Evolutionary conservation across 2,113 vertebrate genomes (phyloP).

Genomic region (Casuarius casuarius): DNA sequence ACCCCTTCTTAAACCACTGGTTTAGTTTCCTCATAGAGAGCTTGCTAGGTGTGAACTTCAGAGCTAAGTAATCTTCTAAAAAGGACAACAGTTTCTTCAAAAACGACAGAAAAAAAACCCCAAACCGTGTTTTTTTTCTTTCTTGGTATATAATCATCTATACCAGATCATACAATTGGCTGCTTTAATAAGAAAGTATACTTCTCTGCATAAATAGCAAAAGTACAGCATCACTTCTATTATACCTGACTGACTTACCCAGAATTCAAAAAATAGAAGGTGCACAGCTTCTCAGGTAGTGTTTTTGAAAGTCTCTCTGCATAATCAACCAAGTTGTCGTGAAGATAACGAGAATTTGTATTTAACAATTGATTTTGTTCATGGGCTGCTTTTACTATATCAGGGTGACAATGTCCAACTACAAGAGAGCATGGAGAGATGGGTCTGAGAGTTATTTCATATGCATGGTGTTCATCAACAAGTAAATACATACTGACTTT

Average conservation of each 20-base stretch:
- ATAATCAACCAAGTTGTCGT: constrained; percentile 90
- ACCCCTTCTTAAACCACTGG: not conserved
- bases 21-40: not conserved
- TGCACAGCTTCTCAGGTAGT: constrained; percentile 83
- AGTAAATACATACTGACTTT: not conserved
- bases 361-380: constrained; percentile 90
- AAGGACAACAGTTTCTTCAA: not conserved
- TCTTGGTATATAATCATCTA: not conserved
- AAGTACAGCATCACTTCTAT: not conserved
- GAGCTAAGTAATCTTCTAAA: not conserved
- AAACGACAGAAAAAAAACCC: not conserved
- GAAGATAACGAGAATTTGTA: constrained; percentile 90
- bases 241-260: constrained; percentile 78
- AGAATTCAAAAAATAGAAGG: constrained; percentile 96
- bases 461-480: not conserved
- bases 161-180: not conserved
- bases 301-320: constrained; percentile 86
- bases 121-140: not conserved
- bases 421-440: constrained; percentile 29
- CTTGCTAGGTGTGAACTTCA: not conserved
- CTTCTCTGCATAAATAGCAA: not conserved
- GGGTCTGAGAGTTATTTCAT: not conserved
- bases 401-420: constrained; percentile 95
- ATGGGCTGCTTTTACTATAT: constrained; percentile 86
- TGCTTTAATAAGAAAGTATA: not conserved